A percentile compares a stretch with the other conserved stretches of the same genome.
phyloP scores from a whole-genome alignment of 2,113 vertebrate genomes.

The Hyaena hyaena region DNA sequence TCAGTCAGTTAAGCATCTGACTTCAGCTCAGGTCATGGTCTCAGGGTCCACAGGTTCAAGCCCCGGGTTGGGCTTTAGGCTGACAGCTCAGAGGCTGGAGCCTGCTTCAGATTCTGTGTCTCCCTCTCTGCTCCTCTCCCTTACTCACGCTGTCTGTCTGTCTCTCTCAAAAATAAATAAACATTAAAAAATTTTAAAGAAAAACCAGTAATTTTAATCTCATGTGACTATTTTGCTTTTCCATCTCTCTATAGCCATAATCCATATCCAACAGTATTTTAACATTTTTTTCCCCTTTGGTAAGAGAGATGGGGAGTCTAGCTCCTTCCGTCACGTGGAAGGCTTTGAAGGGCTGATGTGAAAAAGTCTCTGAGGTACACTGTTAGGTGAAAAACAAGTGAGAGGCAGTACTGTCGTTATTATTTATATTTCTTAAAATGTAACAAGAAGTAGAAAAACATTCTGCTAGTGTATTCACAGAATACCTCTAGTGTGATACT shows the following conservation, averaged over 20 bases:
- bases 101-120: too few species aligned
- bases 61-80: too few species aligned
- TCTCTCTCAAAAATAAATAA: too few species aligned
- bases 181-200: too few species aligned
- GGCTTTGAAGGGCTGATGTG: neutral
- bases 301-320: neutral
- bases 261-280: slow-evolving; percentile 3
- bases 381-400: neutral
- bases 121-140: too few species aligned
- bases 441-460: neutral
- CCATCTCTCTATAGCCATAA: neutral
- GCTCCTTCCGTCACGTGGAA: neutral
- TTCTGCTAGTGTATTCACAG: neutral
- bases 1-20: too few species aligned
- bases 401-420: neutral
- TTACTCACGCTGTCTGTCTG: too few species aligned
- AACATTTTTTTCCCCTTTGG: neutral
- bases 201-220: neutral
- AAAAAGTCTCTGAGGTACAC: neutral
- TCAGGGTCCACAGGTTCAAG: too few species aligned
- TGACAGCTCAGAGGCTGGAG: too few species aligned
- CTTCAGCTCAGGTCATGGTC: too few species aligned
- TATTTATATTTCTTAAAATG: neutral
- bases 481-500: neutral
- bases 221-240: neutral